Conservation (phyloP, 2,113 vertebrate genomes). For the Vanacampus margaritifer region DNA sequence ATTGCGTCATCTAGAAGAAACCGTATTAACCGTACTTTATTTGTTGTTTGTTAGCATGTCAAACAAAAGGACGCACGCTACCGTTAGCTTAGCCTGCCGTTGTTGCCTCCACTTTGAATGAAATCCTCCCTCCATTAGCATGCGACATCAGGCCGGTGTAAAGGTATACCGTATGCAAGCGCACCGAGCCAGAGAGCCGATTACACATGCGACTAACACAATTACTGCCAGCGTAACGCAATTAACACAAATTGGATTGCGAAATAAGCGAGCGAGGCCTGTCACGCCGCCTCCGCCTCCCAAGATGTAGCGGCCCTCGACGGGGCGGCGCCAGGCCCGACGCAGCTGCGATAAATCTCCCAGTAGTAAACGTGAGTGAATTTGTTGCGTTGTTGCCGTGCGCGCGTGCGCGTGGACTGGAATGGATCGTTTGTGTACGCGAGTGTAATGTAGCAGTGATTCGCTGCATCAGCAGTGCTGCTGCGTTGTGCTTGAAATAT, state of each 20-base stretch:
- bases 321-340: slow-evolving; percentile 12
- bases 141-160: slow-evolving; percentile 50
- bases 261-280: slow-evolving; percentile 37
- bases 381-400: background rate
- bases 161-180: slow-evolving; percentile 53
- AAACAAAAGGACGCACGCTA: slow-evolving; percentile 15
- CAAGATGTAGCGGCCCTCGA: slow-evolving; percentile 15
- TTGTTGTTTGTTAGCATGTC: background rate
- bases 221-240: slow-evolving; percentile 59
- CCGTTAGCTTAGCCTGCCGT: slow-evolving; percentile 19
- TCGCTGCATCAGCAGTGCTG: slow-evolving; percentile 66
- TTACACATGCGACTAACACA: slow-evolving; percentile 66
- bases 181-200: slow-evolving; percentile 63
- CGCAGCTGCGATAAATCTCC: slow-evolving; percentile 26
- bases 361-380: slow-evolving; percentile 27
- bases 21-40: too few species aligned
- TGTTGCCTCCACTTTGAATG: slow-evolving; percentile 10
- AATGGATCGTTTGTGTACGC: slow-evolving; percentile 50
- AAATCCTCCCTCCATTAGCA: slow-evolving; percentile 27
- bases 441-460: slow-evolving; percentile 65
- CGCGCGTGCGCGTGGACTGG: background rate
- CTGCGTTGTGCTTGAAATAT: slow-evolving; percentile 66
- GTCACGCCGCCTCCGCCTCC: slow-evolving; percentile 23
- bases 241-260: slow-evolving; percentile 59
- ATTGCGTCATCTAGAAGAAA: too few species aligned